Percentiles rank a stretch among this genome's conserved stretches.
Conservation (phyloP, 2,888 invertebrate species). For the Phaonia tiefii region DNA sequence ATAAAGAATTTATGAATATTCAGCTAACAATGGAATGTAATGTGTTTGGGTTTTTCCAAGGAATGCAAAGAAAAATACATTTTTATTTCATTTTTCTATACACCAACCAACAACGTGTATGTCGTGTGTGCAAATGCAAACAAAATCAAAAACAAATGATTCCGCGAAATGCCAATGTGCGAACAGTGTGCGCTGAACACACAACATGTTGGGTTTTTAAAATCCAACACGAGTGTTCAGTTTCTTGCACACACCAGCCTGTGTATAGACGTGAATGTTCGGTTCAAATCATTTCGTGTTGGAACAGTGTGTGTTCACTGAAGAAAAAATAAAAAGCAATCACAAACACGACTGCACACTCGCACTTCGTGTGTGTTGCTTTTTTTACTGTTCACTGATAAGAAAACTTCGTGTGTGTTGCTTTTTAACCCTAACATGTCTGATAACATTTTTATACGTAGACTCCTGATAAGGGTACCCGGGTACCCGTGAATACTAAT, state of each 20-base stretch:
- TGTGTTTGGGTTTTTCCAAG: conserved; percentile 1
- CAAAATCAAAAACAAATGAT: too few species aligned
- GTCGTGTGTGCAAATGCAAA: too few species aligned
- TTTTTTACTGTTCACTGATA: too few species aligned
- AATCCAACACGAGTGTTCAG: too few species aligned
- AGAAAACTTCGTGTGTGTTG: conserved; percentile 4
- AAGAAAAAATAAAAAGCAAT: background rate
- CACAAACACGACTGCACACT: background rate
- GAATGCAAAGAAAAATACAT: background rate
- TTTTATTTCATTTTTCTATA: background rate
- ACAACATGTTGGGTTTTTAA: background rate
- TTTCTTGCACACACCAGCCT: conserved; percentile 1
- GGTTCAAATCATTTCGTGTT: background rate
- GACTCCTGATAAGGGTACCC: too few species aligned
- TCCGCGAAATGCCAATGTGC: background rate
- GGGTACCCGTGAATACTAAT: too few species aligned
- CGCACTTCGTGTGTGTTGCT: too few species aligned
- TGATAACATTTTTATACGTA: too few species aligned
- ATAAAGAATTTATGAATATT: background rate
- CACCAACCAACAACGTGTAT: too few species aligned
- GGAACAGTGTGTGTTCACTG: background rate
- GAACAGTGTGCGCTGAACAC: background rate
- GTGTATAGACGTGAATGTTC: background rate
- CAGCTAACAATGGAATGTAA: background rate
- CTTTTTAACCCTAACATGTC: too few species aligned